These are phyloP conservation scores for Oryctes rhinoceros DNA, from an alignment of 1,140 invertebrate genomes.

Conservation along the genomic window DNA sequence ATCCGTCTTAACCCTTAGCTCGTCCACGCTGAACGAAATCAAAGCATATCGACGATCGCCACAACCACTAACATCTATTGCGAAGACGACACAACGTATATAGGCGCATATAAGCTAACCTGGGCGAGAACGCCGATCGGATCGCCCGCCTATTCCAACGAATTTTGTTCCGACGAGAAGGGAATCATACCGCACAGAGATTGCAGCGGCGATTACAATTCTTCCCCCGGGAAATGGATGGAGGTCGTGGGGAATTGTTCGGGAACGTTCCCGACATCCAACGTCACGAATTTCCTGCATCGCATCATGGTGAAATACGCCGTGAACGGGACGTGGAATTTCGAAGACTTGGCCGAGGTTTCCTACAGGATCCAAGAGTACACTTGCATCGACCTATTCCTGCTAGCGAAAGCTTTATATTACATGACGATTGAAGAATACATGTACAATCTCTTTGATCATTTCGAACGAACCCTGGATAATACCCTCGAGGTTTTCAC, in stretches of 20 bases:
- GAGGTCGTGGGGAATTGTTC: constrained; percentile 1
- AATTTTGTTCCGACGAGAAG: constrained; percentile 12
- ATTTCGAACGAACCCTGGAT: constrained; percentile 1
- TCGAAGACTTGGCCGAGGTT: neutral
- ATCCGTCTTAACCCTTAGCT: too few relatives aligned
- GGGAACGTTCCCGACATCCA: neutral
- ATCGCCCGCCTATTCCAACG: neutral
- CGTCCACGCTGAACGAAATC: too few relatives aligned
- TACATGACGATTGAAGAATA: constrained; percentile 11
- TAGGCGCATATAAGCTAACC: neutral
- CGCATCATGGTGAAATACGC: neutral
- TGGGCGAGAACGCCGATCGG: constrained; percentile 6
- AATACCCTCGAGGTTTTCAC: constrained; percentile 4
- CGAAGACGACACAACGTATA: neutral
- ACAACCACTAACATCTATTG: neutral
- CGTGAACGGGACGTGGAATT: neutral
- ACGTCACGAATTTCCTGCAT: constrained; percentile 1
- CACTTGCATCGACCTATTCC: constrained; percentile 7
- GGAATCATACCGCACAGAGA: neutral
- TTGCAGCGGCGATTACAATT: constrained; percentile 1
- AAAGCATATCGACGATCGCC: too few relatives aligned
- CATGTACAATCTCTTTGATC: constrained; percentile 15
- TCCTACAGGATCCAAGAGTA: neutral
- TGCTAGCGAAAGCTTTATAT: constrained; percentile 20
- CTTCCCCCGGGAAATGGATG: neutral